These are phyloP conservation scores for Panorpa germanica DNA, from an alignment of 2,888 invertebrate genomes.

Conservation along the genomic window DNA sequence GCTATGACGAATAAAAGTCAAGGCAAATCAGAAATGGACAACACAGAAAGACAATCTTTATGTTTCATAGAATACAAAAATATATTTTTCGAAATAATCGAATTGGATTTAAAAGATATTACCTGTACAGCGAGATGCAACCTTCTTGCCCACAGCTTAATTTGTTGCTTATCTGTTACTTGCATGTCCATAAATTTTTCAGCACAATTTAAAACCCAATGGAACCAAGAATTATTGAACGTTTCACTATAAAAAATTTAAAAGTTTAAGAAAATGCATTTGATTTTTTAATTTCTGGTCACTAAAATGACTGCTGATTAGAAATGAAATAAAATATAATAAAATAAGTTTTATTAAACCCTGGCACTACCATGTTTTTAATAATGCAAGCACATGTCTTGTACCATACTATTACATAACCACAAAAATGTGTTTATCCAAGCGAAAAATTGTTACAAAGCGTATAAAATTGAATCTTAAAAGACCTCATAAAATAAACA, in stretches of 20 bases:
- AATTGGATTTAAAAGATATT: slow-evolving; percentile 8
- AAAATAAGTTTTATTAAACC: slow-evolving; percentile 11
- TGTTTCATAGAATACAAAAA: no score
- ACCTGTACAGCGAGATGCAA: slow-evolving; percentile 60
- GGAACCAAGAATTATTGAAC: slow-evolving; percentile 77
- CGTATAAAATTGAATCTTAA: slow-evolving; percentile 5
- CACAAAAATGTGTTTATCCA: neutral
- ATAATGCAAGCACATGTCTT: neutral
- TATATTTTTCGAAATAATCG: no score
- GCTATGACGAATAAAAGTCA: no score
- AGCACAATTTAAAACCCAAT: slow-evolving; percentile 46
- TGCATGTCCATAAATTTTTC: slow-evolving; percentile 88
- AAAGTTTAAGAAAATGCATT: slow-evolving; percentile 10
- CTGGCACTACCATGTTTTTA: slow-evolving; percentile 2
- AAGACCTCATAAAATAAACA: slow-evolving; percentile 8
- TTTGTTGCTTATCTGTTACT: slow-evolving; percentile 67
- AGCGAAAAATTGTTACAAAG: neutral
- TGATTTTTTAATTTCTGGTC: slow-evolving; percentile 1
- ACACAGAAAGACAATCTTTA: no score
- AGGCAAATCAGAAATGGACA: slow-evolving; percentile 5
- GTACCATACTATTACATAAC: neutral
- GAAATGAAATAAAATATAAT: neutral
- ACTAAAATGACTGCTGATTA: neutral
- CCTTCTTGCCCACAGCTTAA: slow-evolving; percentile 62
- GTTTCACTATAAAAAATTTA: slow-evolving; percentile 54